Base-by-base conservation (phyloP, 2,888 invertebrate genomes). In the Linyphia triangularis region DNA sequence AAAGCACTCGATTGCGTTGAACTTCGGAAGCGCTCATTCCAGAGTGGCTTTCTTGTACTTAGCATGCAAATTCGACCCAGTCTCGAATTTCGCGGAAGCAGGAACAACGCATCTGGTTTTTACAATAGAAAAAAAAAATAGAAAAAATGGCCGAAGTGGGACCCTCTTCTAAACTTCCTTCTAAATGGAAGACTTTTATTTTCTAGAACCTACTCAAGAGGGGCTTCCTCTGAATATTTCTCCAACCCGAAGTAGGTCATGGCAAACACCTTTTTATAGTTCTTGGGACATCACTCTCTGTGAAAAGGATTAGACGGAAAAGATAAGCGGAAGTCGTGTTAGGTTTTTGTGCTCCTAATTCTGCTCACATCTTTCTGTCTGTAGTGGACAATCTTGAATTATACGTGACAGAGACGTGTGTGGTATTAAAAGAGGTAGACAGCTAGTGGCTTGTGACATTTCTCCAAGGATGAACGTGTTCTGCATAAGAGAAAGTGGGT, bases 211-310 rank as follows among this genome's bases (percentile, higher is more conserved):
- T n/a, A n/a, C 9, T 7, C 24, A 67, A 67, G 30, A 43, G 70
- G 70, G 70, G 43, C 70, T 70, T 77, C 61, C 6, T 40, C 43
- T 19, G 24, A 22, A 10, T 24, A 70, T 61, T 24, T 40, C 16
- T 33, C 63, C 26, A 19, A 22, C 57, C 2, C 5, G 63, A 77
- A 63, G 3, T 37, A n/a, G 77, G 77, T 77, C 77, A 77, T 40
- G 77, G 77, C 28, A 37, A 77, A 63, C 77, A 77, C 77, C 61
- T 70, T 59, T 61, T 59, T 77, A 16, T 28, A 40, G 43, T 30
- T 30, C 30, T 73, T 40, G 10, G 51, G 51, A 51, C 43, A 37
- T 13, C 59, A 28, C 24, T 77, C 40, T 24, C 37, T n/a, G n/a
- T n/a, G 40, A 61, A 40, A 37, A 40, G 7, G 28, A 40, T 26